Conservation (phyloP, 1,140 invertebrate species). For the Pseudomyrmex gracilis region DNA sequence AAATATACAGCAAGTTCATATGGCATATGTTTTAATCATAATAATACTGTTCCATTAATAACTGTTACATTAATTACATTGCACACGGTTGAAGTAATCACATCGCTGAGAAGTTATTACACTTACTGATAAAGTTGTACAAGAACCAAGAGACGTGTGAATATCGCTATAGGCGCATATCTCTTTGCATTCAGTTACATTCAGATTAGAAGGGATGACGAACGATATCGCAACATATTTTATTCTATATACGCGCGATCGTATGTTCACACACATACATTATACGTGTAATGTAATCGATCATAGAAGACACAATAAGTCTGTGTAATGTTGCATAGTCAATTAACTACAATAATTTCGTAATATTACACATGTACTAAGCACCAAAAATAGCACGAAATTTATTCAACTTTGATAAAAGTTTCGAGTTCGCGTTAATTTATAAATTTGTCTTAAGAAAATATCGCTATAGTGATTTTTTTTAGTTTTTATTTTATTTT, state of each 20-base stretch:
- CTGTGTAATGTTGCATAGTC: slow-evolving; percentile 22
- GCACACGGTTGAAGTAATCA: slow-evolving; percentile 57
- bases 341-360: slow-evolving; percentile 14
- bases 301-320: slow-evolving; percentile 2
- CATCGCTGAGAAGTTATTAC: slow-evolving; percentile 21
- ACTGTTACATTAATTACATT: slow-evolving; percentile 75
- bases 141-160: slow-evolving; percentile 14
- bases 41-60: slow-evolving; percentile 74
- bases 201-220: slow-evolving; percentile 63
- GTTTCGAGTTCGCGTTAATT: background rate
- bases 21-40: slow-evolving; percentile 71
- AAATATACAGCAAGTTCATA: slow-evolving; percentile 53
- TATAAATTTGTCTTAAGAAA: background rate
- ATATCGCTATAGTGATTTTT: too few species aligned
- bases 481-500: too few species aligned
- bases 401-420: background rate
- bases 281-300: slow-evolving; percentile 46
- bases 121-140: slow-evolving; percentile 18
- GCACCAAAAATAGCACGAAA: slow-evolving; percentile 25
- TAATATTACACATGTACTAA: slow-evolving; percentile 1
- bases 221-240: slow-evolving; percentile 57
- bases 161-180: slow-evolving; percentile 7
- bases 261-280: slow-evolving; percentile 28
- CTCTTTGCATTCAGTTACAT: slow-evolving; percentile 22
- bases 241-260: too few species aligned